Evolutionary conservation across 1,140 invertebrate species (phyloP), one percentile per base, ranked within the genome.

Genomic region (Conus ventricosus): DNA sequence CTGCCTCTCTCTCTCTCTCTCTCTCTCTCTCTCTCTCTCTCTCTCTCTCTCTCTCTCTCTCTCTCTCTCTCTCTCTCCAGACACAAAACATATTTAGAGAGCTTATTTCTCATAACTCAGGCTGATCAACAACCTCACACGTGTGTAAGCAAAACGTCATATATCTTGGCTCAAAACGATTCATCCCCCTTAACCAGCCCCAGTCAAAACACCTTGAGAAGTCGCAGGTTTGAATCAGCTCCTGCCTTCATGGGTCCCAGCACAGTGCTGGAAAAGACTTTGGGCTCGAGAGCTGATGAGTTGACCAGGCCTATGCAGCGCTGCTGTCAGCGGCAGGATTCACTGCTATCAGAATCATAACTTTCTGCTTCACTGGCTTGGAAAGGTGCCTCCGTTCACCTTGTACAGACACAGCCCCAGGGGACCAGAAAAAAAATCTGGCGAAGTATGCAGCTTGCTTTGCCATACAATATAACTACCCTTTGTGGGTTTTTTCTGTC

Each of bases 281-380:
- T 27, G 15, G 23, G 27, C 25, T 27, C 7, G 78, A 17, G 39
- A 53, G 53, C 78, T 81, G 39, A 85, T 85, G 84, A 67, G 60
- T 75, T 85, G 84, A 75, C 84, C 84, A 85, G 84, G 51, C 53
- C 63, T 76, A 0, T 15, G 57, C 23, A 17, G 39, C 39, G 39
- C 39, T 27, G n/a, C 76, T 13, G 76, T 55, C 83, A 39, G 83
- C 23, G 84, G 25, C 71, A 53, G 63, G n/a, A 85, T 75, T 85
- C 57, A 60, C 84, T 85, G 84, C 84, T 85, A 85, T 85, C 84
- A 85, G 63, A 85, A 85, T 85, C 84, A 85, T 85, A 76, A 85
- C 84, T 85, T 85, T 85, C 84, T 76, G 84, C 84, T 15, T n/a
- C 63, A 85, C 8, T 85, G 84, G 84, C 63, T 53, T 23, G 63